Evolutionary conservation across 2,888 invertebrate genomes (phyloP), one percentile per base, ranked within the genome.

Genomic region (Ormyrus pomaceus): DNA sequence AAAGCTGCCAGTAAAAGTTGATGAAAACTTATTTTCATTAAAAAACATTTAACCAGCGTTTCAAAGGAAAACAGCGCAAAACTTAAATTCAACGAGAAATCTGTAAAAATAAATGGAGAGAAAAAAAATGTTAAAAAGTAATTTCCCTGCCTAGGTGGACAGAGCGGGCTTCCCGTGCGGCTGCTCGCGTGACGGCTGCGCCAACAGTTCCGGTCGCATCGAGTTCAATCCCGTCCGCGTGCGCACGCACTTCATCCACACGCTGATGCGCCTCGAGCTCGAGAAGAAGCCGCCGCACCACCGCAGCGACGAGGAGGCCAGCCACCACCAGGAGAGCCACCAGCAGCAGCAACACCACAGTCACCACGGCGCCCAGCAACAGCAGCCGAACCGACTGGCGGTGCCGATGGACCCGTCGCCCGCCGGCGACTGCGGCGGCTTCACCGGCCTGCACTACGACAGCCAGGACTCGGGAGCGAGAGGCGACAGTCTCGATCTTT

Each of bases 161-260:
- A 94, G 99, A 82, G 93, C 97, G 81, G 97, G 97, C 88, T 99
- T 99, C 89, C 99, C 99, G 0, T 99, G 99, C 91, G 98, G 98
- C 10, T 99, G 99, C 91, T 95, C 96, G 2, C 95, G 97, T 85
- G 98, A 98, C 87, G 97, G 97, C 68, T 99, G 99, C 91, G 95
- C 95, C 81, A 99, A 99, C 90, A 95, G 95, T 0, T 94, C 95
- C 65, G 99, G 99, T 5, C 94, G 99, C 83, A 96, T 99, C 83
- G 99, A 99, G 91, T 99, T 99, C 90, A 98, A 98, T 91, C 98
- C 98, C 0, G 95, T 97, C 56, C 94, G 99, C 83, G 99, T 99
- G 6, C 94, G 98, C 83, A 98, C 98, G 13, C 99, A 99, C 91
- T 99, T 98, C 89, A 97, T 99, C 86, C 98, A 98, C 88, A 99